Percentiles rank a stretch among this genome's conserved stretches.
These are phyloP conservation scores for Oostethus manadensis DNA, from an alignment of 2,113 vertebrate species.

Conservation along the genomic window DNA sequence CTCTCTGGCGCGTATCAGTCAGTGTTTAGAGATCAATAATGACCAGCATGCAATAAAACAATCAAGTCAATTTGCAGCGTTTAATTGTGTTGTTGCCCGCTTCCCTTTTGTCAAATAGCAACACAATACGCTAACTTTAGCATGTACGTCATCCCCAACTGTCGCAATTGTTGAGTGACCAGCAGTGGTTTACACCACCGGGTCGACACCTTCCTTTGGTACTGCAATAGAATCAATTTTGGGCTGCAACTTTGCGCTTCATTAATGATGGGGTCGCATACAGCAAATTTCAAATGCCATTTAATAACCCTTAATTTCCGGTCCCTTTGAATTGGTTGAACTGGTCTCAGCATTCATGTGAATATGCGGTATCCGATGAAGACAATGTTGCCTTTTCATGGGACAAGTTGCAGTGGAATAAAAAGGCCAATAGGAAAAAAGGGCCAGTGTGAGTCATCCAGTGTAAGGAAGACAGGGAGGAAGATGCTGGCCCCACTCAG, in stretches of 20 bases:
- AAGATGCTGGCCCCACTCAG: slow-evolving; percentile 51
- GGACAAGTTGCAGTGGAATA: slow-evolving; percentile 44
- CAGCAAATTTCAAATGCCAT: slow-evolving; percentile 20
- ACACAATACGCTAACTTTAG: too few species aligned
- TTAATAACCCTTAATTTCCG: slow-evolving; percentile 34
- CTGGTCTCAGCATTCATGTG: slow-evolving; percentile 29
- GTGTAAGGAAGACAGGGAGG: neutral
- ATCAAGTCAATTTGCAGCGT: slow-evolving; percentile 28
- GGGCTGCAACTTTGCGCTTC: neutral
- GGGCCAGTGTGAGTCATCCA: slow-evolving; percentile 18
- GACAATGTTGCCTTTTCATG: slow-evolving; percentile 46
- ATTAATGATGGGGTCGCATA: neutral
- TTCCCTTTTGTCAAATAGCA: too few species aligned
- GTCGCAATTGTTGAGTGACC: too few species aligned
- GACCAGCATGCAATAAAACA: slow-evolving; percentile 31
- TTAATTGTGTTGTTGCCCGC: slow-evolving; percentile 30
- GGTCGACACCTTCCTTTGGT: too few species aligned
- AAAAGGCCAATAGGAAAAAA: slow-evolving; percentile 6
- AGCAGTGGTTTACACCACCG: too few species aligned
- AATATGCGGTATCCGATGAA: slow-evolving; percentile 36
- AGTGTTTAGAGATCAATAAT: slow-evolving; percentile 48
- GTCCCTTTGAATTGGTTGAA: slow-evolving; percentile 23
- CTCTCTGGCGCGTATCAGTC: slow-evolving; percentile 46
- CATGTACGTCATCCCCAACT: too few species aligned
- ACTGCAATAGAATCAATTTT: neutral